Percentiles rank a stretch among this genome's conserved stretches.
phyloP scores from a whole-genome alignment of 53 echinoderm and acorn worm species.

The Holothuria scabra region DNA sequence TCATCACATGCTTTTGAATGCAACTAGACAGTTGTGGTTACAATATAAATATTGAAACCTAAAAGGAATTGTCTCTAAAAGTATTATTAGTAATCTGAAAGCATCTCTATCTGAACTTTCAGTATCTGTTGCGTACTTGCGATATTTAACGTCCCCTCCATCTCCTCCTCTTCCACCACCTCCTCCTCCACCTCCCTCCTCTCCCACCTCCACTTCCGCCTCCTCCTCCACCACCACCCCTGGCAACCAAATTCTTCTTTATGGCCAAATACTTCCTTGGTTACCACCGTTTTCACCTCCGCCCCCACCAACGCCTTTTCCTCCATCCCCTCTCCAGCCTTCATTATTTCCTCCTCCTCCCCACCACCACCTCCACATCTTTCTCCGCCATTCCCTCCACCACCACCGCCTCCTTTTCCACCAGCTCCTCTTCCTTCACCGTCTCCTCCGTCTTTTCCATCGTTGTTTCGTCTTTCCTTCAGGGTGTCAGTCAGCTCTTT shows the following conservation, averaged over 20 bases:
- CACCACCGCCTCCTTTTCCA: neutral
- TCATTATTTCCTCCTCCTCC: neutral
- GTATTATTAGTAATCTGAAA: too few relatives aligned
- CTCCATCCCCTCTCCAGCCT: slow-evolving; percentile 13
- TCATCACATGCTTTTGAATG: too few relatives aligned
- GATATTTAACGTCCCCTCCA: neutral
- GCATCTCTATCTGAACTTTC: too few relatives aligned
- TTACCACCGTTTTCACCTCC: neutral
- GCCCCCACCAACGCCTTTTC: neutral
- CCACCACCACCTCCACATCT: neutral
- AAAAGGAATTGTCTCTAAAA: too few relatives aligned
- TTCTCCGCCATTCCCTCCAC: neutral
- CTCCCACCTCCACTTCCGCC: neutral
- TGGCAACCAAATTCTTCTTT: neutral
- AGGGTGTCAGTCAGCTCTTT: too few relatives aligned
- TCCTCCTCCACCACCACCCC: neutral
- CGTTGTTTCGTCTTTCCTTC: neutral
- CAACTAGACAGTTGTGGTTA: too few relatives aligned
- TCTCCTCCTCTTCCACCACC: neutral
- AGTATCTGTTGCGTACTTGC: too few relatives aligned
- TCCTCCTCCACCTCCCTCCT: neutral
- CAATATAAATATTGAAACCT: too few relatives aligned
- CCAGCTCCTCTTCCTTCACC: neutral
- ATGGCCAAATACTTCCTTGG: neutral
- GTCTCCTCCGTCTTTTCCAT: neutral